Evolutionary conservation across 2,113 vertebrate genomes (phyloP), one percentile per base, ranked within the genome.

Genomic region (Erythrolamprus reginae): DNA sequence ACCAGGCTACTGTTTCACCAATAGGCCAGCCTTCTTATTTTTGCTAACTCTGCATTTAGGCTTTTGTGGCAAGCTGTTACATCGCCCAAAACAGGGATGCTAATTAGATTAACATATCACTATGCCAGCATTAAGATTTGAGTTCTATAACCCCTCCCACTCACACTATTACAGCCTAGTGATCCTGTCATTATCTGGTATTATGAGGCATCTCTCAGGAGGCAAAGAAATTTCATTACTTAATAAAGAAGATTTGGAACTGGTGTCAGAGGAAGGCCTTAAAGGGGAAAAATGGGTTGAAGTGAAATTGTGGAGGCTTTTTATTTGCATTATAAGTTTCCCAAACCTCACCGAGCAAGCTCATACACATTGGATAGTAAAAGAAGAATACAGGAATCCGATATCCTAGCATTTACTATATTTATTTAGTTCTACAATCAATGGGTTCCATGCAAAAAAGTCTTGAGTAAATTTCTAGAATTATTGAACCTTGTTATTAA

Each of bases 101-200:
- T 93, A 92, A 94, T 19, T 94, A 84, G 87, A 87, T 94, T 94
- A 92, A 93, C 92, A 45, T 85, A 85, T 56, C 90, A 77, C 17
- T 38, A 10, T 61, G 87, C 45, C 47, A 33, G 15, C 1, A 1
- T 82, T 52, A 77, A 88, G 89, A 23, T 15, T 91, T 88, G 0
- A 89, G 21, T 21, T 26, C 0, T 0, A 21, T 51, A 61, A 48
- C 38, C 42, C 33, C 70, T 93, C 56, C 85, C 65, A 84, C 89
- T 48, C 1, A 0, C 10, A 61, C 77, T 33, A 2, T 2, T 2
- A 0, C 0, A 0, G 17, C 48, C 82, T 15, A 50, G 15, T 0
- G 0, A 86, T 77, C 90, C 88, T 47, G 55, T 86, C 86, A 15
- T 56, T 85, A 38, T 70, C 94, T 61, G 88, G 56, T 48, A 51